Percentiles rank a stretch among this genome's conserved stretches.
These are phyloP conservation scores for Sander vitreus DNA, from an alignment of 2,113 vertebrate species.

Conservation along the genomic window DNA sequence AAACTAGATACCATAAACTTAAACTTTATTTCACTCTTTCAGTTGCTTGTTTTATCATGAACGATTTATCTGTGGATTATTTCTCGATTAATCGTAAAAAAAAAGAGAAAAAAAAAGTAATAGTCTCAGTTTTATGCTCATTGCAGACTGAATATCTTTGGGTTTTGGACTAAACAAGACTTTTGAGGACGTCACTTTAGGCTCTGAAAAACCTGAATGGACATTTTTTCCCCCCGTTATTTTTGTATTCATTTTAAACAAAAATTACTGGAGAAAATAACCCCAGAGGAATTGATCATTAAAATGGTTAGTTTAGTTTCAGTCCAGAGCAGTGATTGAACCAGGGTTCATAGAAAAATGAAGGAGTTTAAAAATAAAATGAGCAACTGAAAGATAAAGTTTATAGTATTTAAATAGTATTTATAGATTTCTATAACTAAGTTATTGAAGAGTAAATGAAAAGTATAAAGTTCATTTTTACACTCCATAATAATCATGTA, in stretches of 20 bases:
- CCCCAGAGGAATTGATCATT: too few relatives aligned
- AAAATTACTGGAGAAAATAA: background rate
- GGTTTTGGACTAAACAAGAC: too few relatives aligned
- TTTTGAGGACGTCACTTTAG: too few relatives aligned
- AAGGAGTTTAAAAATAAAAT: background rate
- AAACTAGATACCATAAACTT: background rate
- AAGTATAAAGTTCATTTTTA: background rate
- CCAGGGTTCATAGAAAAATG: background rate
- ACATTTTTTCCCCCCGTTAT: too few relatives aligned
- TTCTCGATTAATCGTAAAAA: background rate
- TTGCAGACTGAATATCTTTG: too few relatives aligned
- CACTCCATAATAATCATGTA: background rate
- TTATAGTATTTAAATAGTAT: too few relatives aligned
- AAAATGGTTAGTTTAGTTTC: background rate
- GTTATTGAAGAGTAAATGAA: background rate
- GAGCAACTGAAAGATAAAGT: background rate
- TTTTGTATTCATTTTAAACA: too few relatives aligned
- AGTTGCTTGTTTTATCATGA: background rate
- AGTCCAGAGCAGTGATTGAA: background rate
- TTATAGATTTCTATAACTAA: background rate
- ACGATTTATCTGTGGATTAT: background rate
- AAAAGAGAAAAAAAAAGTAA: background rate
- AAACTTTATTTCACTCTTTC: background rate
- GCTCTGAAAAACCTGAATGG: too few relatives aligned
- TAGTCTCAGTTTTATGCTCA: too few relatives aligned